Base-by-base conservation (phyloP, 2,113 vertebrate species). In the Calcarius ornatus region DNA sequence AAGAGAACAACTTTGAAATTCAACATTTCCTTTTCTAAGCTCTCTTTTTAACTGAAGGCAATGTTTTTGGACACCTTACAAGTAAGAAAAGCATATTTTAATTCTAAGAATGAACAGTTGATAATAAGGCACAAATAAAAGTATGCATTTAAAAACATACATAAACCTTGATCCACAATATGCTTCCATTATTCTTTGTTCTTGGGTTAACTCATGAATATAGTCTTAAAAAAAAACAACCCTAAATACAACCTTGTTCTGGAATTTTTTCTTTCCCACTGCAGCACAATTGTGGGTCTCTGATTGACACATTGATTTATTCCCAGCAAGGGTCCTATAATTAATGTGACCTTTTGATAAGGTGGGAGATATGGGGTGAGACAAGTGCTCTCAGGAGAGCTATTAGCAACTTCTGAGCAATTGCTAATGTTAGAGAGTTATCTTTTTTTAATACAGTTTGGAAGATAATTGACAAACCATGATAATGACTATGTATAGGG, bases 341-440 rank as follows among this genome's bases (percentile, higher is more conserved):
- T 98, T 98, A 98, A 95, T 78, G 69, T 97, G 98, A 98, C 97
- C 97, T 98, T 98, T 98, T 89, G 96, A 97, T 97, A 97, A 97
- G 97, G 94, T 97, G 93, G 94, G 91, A 96, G 95, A 95, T 97
- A 96, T n/a, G 93, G 92, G 95, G 90, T 96, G 93, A 97, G 97
- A 97, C 96, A 97, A 98, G 98, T 94, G 95, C 97, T 98, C 98
- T 98, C 97, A 54, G 38, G 96, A 97, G 97, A 97, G 96, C 97
- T 97, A 97, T 98, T 98, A 98, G 93, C 96, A 97, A 93, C 96
- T 97, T 97, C 96, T 95, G 82, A 97, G 96, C 94, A 97, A 97
- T 96, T 97, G 91, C 92, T 98, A 97, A 97, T 94, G 96, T 95
- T 96, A 94, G 85, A 97, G 88, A 97, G 79, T 91, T 97, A 92